These are phyloP conservation scores for Drosophila funebris DNA, from an alignment of 1,140 invertebrate species.

Conservation along the genomic window DNA sequence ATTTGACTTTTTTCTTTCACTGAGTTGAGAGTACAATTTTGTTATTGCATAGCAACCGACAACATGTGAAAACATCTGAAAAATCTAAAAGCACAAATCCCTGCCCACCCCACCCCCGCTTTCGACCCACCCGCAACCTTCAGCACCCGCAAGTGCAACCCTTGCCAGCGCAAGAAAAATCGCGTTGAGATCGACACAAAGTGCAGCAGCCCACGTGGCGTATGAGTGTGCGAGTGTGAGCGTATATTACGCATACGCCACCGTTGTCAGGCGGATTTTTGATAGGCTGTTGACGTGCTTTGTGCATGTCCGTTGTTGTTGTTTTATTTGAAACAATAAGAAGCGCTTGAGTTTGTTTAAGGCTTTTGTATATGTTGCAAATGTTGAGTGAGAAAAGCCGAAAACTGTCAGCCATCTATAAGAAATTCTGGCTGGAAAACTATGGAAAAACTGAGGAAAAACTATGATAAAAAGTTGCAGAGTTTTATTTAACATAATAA, in stretches of 20 bases:
- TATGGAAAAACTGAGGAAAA: no score
- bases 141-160: no score
- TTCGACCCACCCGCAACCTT: background rate
- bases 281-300: constrained; percentile 43
- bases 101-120: background rate
- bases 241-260: constrained; percentile 59
- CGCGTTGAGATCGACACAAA: constrained; percentile 4
- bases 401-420: no score
- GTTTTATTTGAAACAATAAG: constrained; percentile 24
- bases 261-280: constrained; percentile 9
- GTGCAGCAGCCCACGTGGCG: constrained; percentile 19
- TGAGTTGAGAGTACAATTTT: constrained; percentile 17
- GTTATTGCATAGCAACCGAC: constrained; percentile 35
- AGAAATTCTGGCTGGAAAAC: no score
- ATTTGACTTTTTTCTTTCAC: background rate
- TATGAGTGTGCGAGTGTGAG: constrained; percentile 19
- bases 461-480: no score
- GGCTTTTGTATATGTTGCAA: no score
- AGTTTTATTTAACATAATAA: no score
- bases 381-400: no score
- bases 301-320: background rate
- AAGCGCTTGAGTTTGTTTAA: background rate
- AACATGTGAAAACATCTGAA: constrained; percentile 23
- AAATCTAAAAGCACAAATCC: background rate
- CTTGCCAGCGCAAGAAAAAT: background rate